Evolutionary conservation across 2,888 invertebrate genomes (phyloP).

Genomic region (Drosophila merina): DNA sequence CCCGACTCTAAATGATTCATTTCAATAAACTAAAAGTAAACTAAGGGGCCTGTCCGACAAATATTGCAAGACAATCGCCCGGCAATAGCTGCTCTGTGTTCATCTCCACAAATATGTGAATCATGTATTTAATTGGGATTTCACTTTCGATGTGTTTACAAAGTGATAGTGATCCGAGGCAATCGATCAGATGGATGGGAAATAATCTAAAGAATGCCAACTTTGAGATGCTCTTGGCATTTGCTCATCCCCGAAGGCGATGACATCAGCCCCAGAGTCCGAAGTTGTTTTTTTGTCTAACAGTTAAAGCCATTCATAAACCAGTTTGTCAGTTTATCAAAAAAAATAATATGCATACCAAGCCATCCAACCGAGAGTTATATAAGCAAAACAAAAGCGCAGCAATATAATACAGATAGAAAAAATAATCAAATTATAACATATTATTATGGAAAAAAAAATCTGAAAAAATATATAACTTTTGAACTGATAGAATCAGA

Average conservation of each 20-base stretch:
- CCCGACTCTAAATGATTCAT: conserved; percentile 7
- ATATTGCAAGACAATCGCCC: conserved; percentile 3
- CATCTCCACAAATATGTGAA: conserved; percentile 28
- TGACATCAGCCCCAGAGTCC: conserved; percentile 38
- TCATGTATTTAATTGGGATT: conserved; percentile 26
- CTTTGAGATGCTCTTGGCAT: conserved; percentile 15
- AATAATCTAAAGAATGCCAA: conserved; percentile 34
- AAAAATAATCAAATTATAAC: not conserved
- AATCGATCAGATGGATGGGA: conserved; percentile 35
- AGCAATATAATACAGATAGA: not conserved
- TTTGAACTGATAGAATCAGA: not conserved
- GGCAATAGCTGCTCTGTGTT: conserved; percentile 27
- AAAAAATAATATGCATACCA: conserved; percentile 56
- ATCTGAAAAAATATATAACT: not conserved
- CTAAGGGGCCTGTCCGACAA: not conserved
- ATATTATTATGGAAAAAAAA: not conserved
- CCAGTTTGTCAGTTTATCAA: conserved; percentile 51
- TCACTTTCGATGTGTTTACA: conserved; percentile 38
- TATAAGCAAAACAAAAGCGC: conserved; percentile 19
- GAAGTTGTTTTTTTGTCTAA: conserved; percentile 34
- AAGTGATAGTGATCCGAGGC: conserved; percentile 35
- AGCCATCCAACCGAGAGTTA: conserved; percentile 36
- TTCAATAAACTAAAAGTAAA: not conserved
- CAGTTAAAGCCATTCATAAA: conserved; percentile 65
- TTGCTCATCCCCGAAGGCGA: conserved; percentile 33